Evolutionary conservation across 53 echinoderm and acorn worm genomes (phyloP).

Genomic region (Mesocentrotus franciscanus): DNA sequence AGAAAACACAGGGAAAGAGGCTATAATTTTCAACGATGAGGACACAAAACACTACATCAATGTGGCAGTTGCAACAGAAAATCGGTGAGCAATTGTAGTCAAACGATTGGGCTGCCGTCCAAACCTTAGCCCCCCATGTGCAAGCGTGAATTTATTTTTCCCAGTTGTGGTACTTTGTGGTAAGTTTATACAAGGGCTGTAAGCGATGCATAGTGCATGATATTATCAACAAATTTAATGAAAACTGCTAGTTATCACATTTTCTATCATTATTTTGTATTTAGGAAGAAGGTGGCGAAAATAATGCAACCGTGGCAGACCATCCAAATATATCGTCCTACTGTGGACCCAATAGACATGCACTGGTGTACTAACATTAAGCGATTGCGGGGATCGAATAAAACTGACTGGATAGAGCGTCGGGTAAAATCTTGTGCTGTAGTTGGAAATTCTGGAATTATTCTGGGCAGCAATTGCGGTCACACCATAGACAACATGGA

Average conservation of each 20-base stretch:
- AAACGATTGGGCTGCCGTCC: too few relatives aligned
- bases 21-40: too few relatives aligned
- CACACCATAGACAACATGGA: constrained; percentile 19
- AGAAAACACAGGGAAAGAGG: too few relatives aligned
- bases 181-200: too few relatives aligned
- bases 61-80: too few relatives aligned
- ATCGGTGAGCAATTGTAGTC: too few relatives aligned
- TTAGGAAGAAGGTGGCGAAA: neutral
- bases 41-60: too few relatives aligned
- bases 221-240: too few relatives aligned
- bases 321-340: neutral
- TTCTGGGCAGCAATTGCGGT: constrained; percentile 20
- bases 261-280: neutral
- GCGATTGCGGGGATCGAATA: neutral
- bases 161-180: too few relatives aligned
- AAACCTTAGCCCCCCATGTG: too few relatives aligned
- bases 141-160: too few relatives aligned
- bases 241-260: neutral
- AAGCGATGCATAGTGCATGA: too few relatives aligned
- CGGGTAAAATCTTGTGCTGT: constrained; percentile 11
- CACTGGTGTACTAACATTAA: neutral
- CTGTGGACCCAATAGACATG: constrained; percentile 4
- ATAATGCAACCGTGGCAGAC: constrained; percentile 11
- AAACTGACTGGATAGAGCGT: neutral
- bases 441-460: constrained; percentile 26